Evolutionary conservation across 2,888 invertebrate species (phyloP).

Genomic region (Hirtodrosophila duncani): DNA sequence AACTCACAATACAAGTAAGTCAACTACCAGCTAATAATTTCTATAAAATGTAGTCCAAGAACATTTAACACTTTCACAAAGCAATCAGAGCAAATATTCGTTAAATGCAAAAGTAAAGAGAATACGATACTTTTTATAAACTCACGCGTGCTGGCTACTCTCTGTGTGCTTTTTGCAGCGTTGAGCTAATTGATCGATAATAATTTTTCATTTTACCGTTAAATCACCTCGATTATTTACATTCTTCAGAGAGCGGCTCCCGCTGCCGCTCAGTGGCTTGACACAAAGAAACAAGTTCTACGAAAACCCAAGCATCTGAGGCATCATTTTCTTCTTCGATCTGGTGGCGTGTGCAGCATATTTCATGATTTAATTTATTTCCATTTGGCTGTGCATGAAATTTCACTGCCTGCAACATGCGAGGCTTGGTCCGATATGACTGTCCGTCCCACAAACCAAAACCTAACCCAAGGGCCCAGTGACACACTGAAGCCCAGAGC

Average conservation of each 20-base stretch:
- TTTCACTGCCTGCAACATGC: constrained; percentile 57
- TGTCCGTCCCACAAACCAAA: constrained; percentile 11
- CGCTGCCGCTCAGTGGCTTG: constrained; percentile 18
- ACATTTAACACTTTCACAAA: constrained; percentile 65
- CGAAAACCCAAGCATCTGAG: constrained; percentile 33
- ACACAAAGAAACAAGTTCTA: constrained; percentile 62
- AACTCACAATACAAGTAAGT: too few relatives aligned
- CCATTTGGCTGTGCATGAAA: constrained; percentile 39
- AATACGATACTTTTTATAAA: constrained; percentile 7
- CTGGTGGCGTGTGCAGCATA: constrained; percentile 54
- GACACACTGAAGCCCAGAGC: constrained; percentile 22
- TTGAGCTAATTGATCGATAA: constrained; percentile 72
- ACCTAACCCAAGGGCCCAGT: constrained; percentile 34
- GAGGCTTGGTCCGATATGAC: constrained; percentile 3
- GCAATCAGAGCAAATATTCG: constrained; percentile 58
- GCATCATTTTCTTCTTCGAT: constrained; percentile 7
- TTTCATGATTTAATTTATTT: constrained; percentile 69
- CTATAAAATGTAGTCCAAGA: constrained; percentile 43
- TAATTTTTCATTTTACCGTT: constrained; percentile 74
- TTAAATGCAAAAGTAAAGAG: constrained; percentile 27
- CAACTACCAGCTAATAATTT: constrained; percentile 19
- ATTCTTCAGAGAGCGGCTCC: constrained; percentile 51
- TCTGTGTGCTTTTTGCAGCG: constrained; percentile 60
- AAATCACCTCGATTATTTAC: constrained; percentile 72
- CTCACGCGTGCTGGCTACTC: constrained; percentile 25